Conservation (phyloP, 23 tunicate species). For the Trididemnum nubilum region DNA sequence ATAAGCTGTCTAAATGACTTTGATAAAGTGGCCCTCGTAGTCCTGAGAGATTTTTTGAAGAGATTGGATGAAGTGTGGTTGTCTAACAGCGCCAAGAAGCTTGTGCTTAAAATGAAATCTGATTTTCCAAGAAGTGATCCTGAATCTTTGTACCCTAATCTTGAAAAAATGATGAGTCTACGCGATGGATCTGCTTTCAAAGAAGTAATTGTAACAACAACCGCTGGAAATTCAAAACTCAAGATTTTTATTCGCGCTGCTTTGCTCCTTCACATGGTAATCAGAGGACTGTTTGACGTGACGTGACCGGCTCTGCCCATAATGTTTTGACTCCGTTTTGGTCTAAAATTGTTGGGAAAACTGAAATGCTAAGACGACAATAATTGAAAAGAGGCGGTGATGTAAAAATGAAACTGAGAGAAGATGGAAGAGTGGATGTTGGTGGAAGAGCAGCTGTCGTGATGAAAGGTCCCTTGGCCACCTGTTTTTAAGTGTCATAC, state of each 20-base stretch:
- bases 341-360: slow-evolving; percentile 40
- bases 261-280: slow-evolving; percentile 96
- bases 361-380: slow-evolving; percentile 49
- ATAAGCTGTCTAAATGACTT: background rate
- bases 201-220: slow-evolving; percentile 69
- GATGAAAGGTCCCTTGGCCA: slow-evolving; percentile 44
- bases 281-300: slow-evolving; percentile 79
- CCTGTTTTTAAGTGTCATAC: too few relatives aligned
- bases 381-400: slow-evolving; percentile 87
- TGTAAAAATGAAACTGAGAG: slow-evolving; percentile 43
- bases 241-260: slow-evolving; percentile 80
- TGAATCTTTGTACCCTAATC: slow-evolving; percentile 44
- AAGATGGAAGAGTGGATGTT: slow-evolving; percentile 53
- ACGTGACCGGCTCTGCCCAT: slow-evolving; percentile 95
- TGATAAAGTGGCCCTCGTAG: background rate
- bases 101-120: slow-evolving; percentile 52
- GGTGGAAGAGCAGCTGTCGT: slow-evolving; percentile 42
- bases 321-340: slow-evolving; percentile 88
- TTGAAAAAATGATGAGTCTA: slow-evolving; percentile 27
- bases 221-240: background rate
- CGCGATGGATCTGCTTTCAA: slow-evolving; percentile 69
- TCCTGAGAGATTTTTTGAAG: background rate
- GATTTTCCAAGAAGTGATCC: slow-evolving; percentile 32
- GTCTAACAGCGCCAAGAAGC: slow-evolving; percentile 44
- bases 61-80: slow-evolving; percentile 22